phyloP scores from a whole-genome alignment of 2,888 invertebrate species.

The Papilio elwesi region DNA sequence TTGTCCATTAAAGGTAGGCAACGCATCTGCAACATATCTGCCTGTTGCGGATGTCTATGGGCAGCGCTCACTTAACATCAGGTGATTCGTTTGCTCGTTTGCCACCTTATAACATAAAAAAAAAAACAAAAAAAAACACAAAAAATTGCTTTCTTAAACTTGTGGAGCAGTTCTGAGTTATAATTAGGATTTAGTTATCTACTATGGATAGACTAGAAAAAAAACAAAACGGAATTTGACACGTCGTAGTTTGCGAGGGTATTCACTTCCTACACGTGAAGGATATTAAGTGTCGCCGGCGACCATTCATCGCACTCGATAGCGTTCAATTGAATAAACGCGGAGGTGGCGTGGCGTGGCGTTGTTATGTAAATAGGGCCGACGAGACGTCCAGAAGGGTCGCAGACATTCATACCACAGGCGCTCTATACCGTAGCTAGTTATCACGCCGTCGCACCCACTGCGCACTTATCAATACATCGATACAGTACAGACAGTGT shows the following conservation, averaged over 20 bases:
- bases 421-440: background rate
- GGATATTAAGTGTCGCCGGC: constrained; percentile 50
- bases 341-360: constrained; percentile 63
- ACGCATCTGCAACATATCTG: too few relatives aligned
- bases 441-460: constrained; percentile 15
- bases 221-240: background rate
- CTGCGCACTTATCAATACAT: constrained; percentile 18
- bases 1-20: too few relatives aligned
- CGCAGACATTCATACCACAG: constrained; percentile 22
- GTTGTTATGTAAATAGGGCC: constrained; percentile 72
- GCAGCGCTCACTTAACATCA: too few relatives aligned
- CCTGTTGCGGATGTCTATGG: too few relatives aligned
- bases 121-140: too few relatives aligned
- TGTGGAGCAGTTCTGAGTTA: too few relatives aligned
- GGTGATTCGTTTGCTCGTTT: too few relatives aligned
- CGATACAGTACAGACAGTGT: constrained; percentile 11
- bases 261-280: constrained; percentile 19
- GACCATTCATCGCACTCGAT: constrained; percentile 73
- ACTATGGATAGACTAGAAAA: background rate
- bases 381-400: constrained; percentile 47
- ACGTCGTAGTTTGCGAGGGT: constrained; percentile 19
- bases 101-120: too few relatives aligned
- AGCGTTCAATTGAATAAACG: constrained; percentile 78
- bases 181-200: background rate
- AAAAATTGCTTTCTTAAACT: too few relatives aligned